A percentile compares a stretch with the other conserved stretches of the same genome.
phyloP scores from a whole-genome alignment of 2,113 vertebrate genomes.

The Rallus limicola region DNA sequence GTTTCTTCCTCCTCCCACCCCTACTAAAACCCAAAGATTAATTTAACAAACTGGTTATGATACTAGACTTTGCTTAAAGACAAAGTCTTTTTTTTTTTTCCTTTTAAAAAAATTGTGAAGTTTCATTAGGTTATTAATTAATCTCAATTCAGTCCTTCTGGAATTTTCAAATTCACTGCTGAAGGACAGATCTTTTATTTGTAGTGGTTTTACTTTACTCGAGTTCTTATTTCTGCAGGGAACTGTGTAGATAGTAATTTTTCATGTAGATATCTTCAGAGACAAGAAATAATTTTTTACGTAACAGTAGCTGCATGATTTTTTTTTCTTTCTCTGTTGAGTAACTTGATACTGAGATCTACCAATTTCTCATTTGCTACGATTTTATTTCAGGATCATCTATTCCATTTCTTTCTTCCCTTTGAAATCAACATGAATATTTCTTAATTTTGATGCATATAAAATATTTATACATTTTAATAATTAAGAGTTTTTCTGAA shows the following conservation, averaged over 20 bases:
- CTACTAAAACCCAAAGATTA: neutral
- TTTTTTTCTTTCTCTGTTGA: neutral
- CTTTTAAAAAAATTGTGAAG: neutral
- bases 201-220: neutral
- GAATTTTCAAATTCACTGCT: neutral
- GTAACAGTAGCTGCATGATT: neutral
- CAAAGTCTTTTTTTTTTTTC: neutral
- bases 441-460: neutral
- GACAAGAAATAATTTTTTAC: neutral
- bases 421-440: neutral
- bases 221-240: neutral
- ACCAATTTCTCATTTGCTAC: neutral
- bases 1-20: neutral
- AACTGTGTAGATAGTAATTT: neutral
- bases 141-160: neutral
- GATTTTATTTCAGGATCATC: neutral
- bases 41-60: neutral
- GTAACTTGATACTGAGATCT: neutral
- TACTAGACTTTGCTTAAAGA: neutral
- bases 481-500: neutral
- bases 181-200: neutral
- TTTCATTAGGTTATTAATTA: neutral
- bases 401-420: neutral
- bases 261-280: neutral
- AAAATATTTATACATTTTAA: neutral